Percentiles rank a stretch among this genome's conserved stretches.
These are phyloP conservation scores for Chelonoidis abingdonii DNA, from an alignment of 2,113 vertebrate genomes.

Conservation along the genomic window DNA sequence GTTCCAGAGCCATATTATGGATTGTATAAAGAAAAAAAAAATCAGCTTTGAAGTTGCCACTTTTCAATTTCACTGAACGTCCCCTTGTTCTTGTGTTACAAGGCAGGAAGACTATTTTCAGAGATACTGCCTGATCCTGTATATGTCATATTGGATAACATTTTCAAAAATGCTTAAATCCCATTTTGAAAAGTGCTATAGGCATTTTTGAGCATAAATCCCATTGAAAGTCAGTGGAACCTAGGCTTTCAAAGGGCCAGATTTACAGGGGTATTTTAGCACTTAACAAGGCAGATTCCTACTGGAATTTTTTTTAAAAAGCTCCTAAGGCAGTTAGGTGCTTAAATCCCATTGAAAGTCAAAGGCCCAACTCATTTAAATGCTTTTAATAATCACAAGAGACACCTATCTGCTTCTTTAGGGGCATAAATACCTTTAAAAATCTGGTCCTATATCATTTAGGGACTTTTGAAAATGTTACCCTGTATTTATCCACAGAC, in stretches of 20 bases:
- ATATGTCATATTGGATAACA: background rate
- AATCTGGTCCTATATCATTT: background rate
- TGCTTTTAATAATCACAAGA: accelerated
- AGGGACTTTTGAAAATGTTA: background rate
- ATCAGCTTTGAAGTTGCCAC: background rate
- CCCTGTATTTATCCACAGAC: background rate
- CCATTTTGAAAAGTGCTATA: background rate
- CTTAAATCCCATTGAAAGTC: background rate
- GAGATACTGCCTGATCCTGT: background rate
- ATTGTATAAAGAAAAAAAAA: background rate
- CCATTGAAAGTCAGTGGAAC: background rate
- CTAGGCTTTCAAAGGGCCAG: background rate
- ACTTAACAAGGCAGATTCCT: background rate
- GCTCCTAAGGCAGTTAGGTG: background rate
- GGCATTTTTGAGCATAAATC: background rate
- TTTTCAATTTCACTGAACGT: background rate
- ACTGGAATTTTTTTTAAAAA: background rate
- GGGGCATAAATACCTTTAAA: background rate
- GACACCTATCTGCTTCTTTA: background rate
- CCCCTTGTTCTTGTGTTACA: background rate
- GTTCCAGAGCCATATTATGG: background rate
- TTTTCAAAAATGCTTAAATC: background rate
- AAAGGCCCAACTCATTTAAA: background rate
- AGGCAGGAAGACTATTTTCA: background rate
- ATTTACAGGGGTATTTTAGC: background rate